phyloP scores from a whole-genome alignment of 2,888 invertebrate genomes.

The Metellina segmentata region DNA sequence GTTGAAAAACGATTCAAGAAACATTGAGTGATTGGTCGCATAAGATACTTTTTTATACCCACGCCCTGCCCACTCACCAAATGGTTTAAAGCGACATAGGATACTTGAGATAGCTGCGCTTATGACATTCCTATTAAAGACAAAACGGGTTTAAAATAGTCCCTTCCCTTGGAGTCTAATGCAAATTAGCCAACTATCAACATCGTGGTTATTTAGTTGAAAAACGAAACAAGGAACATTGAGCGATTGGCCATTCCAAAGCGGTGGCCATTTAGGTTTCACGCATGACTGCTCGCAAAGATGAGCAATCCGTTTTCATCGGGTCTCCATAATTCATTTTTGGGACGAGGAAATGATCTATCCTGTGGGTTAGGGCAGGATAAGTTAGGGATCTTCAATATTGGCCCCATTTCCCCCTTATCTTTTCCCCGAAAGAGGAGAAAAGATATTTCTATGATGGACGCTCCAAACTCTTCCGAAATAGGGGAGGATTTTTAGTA shows the following conservation, averaged over 20 bases:
- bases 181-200: background rate
- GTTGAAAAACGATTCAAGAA: conserved; percentile 24
- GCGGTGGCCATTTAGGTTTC: conserved; percentile 41
- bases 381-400: conserved; percentile 70
- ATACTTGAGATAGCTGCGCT: no score
- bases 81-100: no score
- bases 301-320: conserved; percentile 69
- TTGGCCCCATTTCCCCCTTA: conserved; percentile 59
- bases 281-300: conserved; percentile 55
- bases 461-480: conserved; percentile 36
- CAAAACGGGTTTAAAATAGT: no score
- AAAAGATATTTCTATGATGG: conserved; percentile 63
- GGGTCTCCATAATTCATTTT: conserved; percentile 56
- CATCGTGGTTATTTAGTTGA: conserved; percentile 12
- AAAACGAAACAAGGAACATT: conserved; percentile 33
- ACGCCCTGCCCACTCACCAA: no score
- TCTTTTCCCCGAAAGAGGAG: conserved; percentile 43
- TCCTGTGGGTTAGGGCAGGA: conserved; percentile 34
- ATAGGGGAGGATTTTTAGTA: conserved; percentile 63
- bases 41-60: no score
- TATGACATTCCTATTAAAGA: no score
- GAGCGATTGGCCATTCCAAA: conserved; percentile 47
- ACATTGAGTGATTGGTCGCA: conserved; percentile 46
- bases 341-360: conserved; percentile 52
- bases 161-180: conserved; percentile 3